These are phyloP conservation scores for Pedicia rivosa DNA, from an alignment of 2,888 invertebrate genomes.

Conservation along the genomic window DNA sequence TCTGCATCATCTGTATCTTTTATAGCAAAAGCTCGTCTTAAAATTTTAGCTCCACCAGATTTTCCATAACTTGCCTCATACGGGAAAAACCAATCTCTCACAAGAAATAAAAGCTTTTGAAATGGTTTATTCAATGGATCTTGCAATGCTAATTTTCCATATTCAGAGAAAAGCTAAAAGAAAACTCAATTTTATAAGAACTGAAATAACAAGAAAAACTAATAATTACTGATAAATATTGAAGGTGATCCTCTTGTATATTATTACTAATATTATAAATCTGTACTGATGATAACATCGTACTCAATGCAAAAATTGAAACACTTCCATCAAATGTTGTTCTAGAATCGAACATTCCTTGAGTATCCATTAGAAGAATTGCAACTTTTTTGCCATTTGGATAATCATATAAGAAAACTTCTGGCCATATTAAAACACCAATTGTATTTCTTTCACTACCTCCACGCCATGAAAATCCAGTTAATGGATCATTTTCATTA, in stretches of 20 bases:
- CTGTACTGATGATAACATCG: slow-evolving; percentile 8
- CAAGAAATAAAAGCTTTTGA: slow-evolving; percentile 7
- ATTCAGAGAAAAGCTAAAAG: slow-evolving; percentile 7
- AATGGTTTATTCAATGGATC: slow-evolving; percentile 6
- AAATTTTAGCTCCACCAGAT: neutral
- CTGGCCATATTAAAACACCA: slow-evolving; percentile 8
- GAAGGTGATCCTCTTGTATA: slow-evolving; percentile 9
- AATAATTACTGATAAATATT: slow-evolving; percentile 8
- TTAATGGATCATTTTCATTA: slow-evolving; percentile 5
- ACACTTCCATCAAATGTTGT: slow-evolving; percentile 5
- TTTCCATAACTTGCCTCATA: neutral
- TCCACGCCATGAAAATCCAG: slow-evolving; percentile 8
- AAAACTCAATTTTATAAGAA: neutral
- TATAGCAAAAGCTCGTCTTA: neutral
- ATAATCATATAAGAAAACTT: slow-evolving; percentile 8
- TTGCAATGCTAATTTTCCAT: slow-evolving; percentile 6
- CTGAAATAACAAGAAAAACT: neutral
- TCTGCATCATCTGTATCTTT: neutral
- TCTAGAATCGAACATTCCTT: slow-evolving; percentile 8
- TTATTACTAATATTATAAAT: slow-evolving; percentile 8
- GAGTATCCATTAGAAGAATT: slow-evolving; percentile 9
- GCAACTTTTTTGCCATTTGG: slow-evolving; percentile 6
- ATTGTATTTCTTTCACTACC: slow-evolving; percentile 6
- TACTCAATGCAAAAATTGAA: slow-evolving; percentile 9
- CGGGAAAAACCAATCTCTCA: slow-evolving; percentile 8